phyloP scores from a whole-genome alignment of 1,140 invertebrate genomes.

The Nymphalis io region DNA sequence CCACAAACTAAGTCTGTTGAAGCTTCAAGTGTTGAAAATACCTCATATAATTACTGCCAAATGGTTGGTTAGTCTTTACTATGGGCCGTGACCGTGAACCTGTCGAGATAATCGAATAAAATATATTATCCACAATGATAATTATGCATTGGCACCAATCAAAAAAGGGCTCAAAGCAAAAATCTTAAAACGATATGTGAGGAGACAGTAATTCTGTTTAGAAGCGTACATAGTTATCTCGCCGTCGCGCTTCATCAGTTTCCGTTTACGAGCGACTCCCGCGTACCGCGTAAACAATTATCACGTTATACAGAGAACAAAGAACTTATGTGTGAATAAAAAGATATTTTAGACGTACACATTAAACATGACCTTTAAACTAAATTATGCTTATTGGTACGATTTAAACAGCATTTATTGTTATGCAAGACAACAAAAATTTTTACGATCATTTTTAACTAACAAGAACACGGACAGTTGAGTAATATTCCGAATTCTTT shows the following conservation, averaged over 20 bases:
- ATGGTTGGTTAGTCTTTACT: too few species aligned
- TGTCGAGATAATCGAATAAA: background rate
- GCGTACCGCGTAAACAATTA: slow-evolving; percentile 52
- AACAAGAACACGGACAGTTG: too few species aligned
- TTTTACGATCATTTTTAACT: background rate
- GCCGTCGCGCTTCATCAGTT: slow-evolving; percentile 38
- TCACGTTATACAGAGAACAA: slow-evolving; percentile 57
- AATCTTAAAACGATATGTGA: slow-evolving; percentile 25
- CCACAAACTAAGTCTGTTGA: too few species aligned
- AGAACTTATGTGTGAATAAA: slow-evolving; percentile 34
- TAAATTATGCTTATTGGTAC: background rate
- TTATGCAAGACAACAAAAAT: background rate
- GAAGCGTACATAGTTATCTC: slow-evolving; percentile 22
- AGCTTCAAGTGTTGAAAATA: too few species aligned
- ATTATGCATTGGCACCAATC: background rate
- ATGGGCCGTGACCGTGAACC: too few species aligned
- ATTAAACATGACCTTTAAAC: slow-evolving; percentile 9
- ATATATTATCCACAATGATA: background rate
- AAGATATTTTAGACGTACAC: slow-evolving; percentile 13
- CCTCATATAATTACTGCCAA: too few species aligned
- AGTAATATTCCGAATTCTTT: too few species aligned
- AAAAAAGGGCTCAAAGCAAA: background rate
- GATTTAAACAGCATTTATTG: slow-evolving; percentile 5
- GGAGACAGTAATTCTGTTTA: slow-evolving; percentile 21
- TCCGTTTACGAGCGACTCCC: slow-evolving; percentile 52